Base-by-base conservation (phyloP, 2,888 invertebrate genomes). In the Acronicta leporina region DNA sequence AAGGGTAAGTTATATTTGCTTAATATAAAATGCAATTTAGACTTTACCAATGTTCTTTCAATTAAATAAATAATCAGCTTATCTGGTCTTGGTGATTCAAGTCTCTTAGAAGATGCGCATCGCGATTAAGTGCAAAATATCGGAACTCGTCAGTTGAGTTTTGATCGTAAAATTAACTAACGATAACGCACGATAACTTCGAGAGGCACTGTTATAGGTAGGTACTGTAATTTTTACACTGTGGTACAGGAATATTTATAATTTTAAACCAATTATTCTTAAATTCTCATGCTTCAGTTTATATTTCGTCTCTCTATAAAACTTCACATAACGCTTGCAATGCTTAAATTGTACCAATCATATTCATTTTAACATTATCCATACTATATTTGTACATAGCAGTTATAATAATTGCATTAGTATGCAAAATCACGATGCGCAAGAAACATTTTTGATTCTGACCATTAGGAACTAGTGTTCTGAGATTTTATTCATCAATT, bases 391-490 rank as follows among this genome's bases (percentile, higher is more conserved):
- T 56, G 48, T 52, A 67, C 47, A 70, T 63, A 56, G 56, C 56
- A 70, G 47, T 20, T 25, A 49, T 52, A 49, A 65, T 68, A 61
- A 69, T 55, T 61, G 52, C 48, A 51, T 75, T 66, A 56, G n/a
- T 35, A 76, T 63, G 46, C 48, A 50, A 33, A 56, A 63, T 73
- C 74, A 74, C 77, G 77, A 66, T 63, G 74, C 58, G 58, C 70
- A 69, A 57, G 47, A 68, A 52, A 64, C 60, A 57, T n/a, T 38
- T 38, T 46, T 56, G 54, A 50, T 41, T 43, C 43, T 35, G 43
- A 42, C 67, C 48, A 52, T 55, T 70, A 41, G 66, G 49, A 50
- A 55, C 27, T 45, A 51, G 27, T 30, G 33, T 33, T 33, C 43
- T 11, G 47, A 35, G 52, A 43, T 50, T 35, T 11, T 15, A 30